phyloP scores from a whole-genome alignment of 2,888 invertebrate genomes.

The Cosmia pyralina region DNA sequence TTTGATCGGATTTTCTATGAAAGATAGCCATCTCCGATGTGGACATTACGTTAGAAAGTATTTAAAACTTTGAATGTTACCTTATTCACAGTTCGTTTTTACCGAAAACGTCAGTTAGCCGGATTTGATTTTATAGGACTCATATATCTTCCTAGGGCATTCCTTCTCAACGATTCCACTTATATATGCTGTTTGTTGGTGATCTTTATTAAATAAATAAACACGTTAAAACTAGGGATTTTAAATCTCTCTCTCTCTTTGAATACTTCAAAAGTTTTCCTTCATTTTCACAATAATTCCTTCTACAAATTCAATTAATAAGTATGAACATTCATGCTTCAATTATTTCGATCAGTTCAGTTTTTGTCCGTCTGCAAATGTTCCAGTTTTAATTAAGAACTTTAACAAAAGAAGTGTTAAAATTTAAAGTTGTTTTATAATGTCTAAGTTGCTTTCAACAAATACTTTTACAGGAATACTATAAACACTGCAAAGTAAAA shows the following conservation, averaged over 20 bases:
- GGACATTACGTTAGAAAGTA: no score
- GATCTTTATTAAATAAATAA: background rate
- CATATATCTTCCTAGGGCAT: no score
- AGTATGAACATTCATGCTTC: slow-evolving; percentile 1
- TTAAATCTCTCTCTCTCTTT: background rate
- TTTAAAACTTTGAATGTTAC: no score
- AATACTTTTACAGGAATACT: slow-evolving; percentile 26
- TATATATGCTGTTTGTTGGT: no score
- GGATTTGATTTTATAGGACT: no score
- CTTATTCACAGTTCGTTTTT: no score
- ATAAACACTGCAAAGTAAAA: slow-evolving; percentile 31
- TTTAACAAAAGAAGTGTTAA: slow-evolving; percentile 10
- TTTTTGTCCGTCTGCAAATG: slow-evolving; percentile 18
- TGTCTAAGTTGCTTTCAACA: slow-evolving; percentile 9
- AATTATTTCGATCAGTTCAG: slow-evolving; percentile 1
- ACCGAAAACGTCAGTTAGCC: no score
- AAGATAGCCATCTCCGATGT: no score
- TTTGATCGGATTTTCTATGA: no score
- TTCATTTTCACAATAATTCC: background rate
- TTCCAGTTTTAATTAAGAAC: slow-evolving; percentile 49
- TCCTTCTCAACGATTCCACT: no score
- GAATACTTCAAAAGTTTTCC: background rate
- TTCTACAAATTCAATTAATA: slow-evolving; percentile 8
- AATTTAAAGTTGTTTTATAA: slow-evolving; percentile 24
- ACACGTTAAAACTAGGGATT: background rate